Conservation (phyloP, 1,140 invertebrate genomes). For the Galendromus occidentalis region DNA sequence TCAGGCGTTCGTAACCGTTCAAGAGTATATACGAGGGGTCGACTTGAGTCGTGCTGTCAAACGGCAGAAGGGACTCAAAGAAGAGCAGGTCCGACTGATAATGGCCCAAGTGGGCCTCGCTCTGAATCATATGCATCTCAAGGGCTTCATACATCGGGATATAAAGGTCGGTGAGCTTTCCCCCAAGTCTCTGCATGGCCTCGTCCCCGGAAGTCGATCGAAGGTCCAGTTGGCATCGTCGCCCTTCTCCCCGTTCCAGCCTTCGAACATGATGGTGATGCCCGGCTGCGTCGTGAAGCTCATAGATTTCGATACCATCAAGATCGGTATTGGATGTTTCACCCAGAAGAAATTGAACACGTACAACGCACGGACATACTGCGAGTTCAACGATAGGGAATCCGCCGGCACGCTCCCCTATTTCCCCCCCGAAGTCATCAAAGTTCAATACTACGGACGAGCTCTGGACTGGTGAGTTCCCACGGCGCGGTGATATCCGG, state of each 20-base stretch:
- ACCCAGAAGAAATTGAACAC: not conserved
- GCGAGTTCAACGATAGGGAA: not conserved
- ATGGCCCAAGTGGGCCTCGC: not conserved
- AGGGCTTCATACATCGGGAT: not conserved
- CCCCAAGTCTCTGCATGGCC: no score
- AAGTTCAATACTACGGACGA: not conserved
- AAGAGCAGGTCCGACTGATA: not conserved
- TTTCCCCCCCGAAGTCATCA: not conserved
- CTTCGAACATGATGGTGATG: constrained; percentile 3
- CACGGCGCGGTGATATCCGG: no score
- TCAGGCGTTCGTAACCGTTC: not conserved
- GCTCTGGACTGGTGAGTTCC: not conserved
- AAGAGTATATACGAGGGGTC: not conserved
- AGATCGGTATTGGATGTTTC: not conserved
- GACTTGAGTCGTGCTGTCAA: not conserved
- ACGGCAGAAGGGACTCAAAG: not conserved
- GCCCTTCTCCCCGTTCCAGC: no score
- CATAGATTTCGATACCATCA: not conserved
- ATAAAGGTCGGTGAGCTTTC: not conserved
- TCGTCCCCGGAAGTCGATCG: no score
- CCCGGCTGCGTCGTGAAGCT: not conserved
- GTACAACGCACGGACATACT: not conserved
- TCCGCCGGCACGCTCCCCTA: not conserved
- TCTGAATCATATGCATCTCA: not conserved
- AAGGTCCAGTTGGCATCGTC: no score